Base-by-base conservation (phyloP, 2,113 vertebrate species). In the Cervus canadensis region DNA sequence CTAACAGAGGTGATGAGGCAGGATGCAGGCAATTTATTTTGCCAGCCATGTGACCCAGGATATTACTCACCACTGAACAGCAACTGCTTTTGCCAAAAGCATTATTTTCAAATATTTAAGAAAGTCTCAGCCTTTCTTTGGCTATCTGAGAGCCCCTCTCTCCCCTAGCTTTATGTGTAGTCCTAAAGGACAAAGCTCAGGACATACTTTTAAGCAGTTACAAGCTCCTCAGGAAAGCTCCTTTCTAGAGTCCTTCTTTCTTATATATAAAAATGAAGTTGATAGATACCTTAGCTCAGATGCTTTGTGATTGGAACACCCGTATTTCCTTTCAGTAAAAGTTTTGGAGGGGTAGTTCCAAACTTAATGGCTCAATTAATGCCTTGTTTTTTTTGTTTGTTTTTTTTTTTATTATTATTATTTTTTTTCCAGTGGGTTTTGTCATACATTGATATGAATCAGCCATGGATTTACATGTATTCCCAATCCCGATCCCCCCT, bases 21-120 rank as follows among this genome's bases (percentile, higher is more conserved):
- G 56, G 96, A 87, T 96, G 56, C 89, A 89, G 86, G 71, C 89
- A 95, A 97, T 95, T 98, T 95, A 91, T 96, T 97, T 93, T 87
- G 57, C 83, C 78, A 94, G 87, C 62, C 83, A 91, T 89, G 91
- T 93, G 97, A 95, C 87, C 84, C 71, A 95, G 87, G 89, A 97
- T 84, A 71, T 76, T 97, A 94, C 87, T 95, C 87, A 92, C 89
- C 95, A 78, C 83, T 95, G 87, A 94, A 74, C 91, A 95, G 56
- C 12, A 16, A 91, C 50, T 81, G 79, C 78, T 95, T 96, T 94
- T 91, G 95, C 91, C 95, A 67, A 95, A 91, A 92, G 62, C 83
- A 96, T 96, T 92, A 86, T 91, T 97, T 97, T 97, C 21, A 78
- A 95, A 87, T 57, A 56, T 23, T 90, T 96, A 45, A 96, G 48